Conservation (phyloP, 2,113 vertebrate genomes). For the Larimichthys crocea region DNA sequence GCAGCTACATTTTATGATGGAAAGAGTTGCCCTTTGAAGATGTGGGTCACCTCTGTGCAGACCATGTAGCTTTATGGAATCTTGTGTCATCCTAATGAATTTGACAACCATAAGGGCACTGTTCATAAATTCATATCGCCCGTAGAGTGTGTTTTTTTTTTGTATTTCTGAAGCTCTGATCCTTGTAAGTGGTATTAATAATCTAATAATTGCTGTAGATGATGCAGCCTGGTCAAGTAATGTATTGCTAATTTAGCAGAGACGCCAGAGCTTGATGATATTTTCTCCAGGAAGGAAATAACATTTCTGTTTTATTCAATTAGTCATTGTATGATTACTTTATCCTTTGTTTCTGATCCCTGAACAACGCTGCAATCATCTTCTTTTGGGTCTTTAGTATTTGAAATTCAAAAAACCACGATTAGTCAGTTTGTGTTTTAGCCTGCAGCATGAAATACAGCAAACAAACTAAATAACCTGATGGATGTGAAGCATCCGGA, state of each 20-base stretch:
- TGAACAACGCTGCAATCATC: background rate
- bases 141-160: background rate
- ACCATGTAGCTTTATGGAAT: conserved; percentile 14
- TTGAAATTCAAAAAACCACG: background rate
- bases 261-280: conserved; percentile 3
- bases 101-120: conserved; percentile 45
- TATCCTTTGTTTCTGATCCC: background rate
- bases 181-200: conserved; percentile 4
- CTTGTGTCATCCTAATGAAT: conserved; percentile 41
- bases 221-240: background rate
- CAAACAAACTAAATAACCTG: background rate
- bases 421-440: background rate
- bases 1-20: conserved; percentile 42
- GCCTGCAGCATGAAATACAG: background rate
- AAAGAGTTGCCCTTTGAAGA: conserved; percentile 47
- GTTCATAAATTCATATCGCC: conserved; percentile 33
- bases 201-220: conserved; percentile 9
- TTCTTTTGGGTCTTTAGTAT: background rate
- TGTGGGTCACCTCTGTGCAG: conserved; percentile 40
- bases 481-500: background rate
- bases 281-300: background rate
- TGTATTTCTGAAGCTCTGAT: background rate
- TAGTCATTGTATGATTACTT: background rate
- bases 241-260: conserved; percentile 17
- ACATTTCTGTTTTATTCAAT: background rate